Evolutionary conservation across 2,888 invertebrate species (phyloP).

Genomic region (Acanthosepion lycidas): DNA sequence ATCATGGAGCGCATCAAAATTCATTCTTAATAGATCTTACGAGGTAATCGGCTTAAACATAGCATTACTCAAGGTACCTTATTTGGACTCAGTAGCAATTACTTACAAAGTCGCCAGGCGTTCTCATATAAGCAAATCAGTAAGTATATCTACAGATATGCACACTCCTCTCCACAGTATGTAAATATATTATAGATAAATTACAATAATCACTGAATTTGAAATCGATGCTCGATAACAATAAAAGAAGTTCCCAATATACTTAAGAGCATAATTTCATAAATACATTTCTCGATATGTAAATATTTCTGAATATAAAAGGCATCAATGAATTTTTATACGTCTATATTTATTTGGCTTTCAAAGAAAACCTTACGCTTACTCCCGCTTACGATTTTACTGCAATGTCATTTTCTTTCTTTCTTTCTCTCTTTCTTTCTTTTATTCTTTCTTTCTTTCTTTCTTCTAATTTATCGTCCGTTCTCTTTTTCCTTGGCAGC

Average conservation of each 20-base stretch:
- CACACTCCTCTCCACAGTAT: neutral
- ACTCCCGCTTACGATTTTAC: neutral
- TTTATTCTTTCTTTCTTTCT: neutral
- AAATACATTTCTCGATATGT: neutral
- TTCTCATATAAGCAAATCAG: no score
- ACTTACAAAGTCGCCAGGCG: no score
- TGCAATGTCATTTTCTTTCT: neutral
- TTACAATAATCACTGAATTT: neutral
- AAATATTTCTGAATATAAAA: conserved; percentile 13
- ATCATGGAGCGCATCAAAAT: no score
- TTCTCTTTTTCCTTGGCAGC: no score
- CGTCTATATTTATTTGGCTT: neutral
- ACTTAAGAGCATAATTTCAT: neutral
- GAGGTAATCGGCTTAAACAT: no score
- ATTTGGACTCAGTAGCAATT: no score
- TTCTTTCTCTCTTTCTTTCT: neutral
- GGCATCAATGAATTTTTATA: neutral
- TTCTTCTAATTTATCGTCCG: no score
- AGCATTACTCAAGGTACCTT: no score
- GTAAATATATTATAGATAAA: neutral
- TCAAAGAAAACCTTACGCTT: neutral
- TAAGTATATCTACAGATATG: neutral
- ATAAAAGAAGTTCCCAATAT: neutral
- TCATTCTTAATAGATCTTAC: no score
- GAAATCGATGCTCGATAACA: no score